Evolutionary conservation across 1,140 invertebrate genomes (phyloP).

Genomic region (Trichonephila clavata): DNA sequence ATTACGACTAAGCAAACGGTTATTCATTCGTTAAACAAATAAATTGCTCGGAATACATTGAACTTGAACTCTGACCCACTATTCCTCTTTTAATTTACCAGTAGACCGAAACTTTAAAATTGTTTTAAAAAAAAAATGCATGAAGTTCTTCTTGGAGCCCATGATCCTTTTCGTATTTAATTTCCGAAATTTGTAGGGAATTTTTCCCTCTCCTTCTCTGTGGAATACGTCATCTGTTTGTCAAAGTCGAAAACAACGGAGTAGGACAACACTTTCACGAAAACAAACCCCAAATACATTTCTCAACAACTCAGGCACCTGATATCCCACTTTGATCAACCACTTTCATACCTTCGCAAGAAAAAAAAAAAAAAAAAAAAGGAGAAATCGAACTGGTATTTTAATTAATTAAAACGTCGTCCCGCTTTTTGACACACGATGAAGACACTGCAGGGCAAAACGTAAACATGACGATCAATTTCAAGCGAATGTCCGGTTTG

Average conservation of each 20-base stretch:
- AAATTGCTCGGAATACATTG: too few species aligned
- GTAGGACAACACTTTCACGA: not conserved
- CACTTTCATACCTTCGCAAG: not conserved
- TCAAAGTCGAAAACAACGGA: not conserved
- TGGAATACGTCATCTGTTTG: too few species aligned
- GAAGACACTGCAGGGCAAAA: constrained; percentile 2
- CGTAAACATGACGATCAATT: constrained; percentile 48
- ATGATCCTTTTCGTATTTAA: too few species aligned
- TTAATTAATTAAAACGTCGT: constrained; percentile 47
- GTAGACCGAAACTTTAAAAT: too few species aligned
- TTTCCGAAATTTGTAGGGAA: too few species aligned
- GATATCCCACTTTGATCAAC: not conserved
- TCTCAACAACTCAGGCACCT: not conserved
- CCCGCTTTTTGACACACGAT: constrained; percentile 4
- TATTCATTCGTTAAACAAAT: too few species aligned
- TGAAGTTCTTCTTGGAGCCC: too few species aligned
- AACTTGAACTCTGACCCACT: too few species aligned
- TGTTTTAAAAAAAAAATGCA: too few species aligned
- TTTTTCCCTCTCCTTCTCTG: too few species aligned
- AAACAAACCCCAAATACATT: constrained; percentile 18
- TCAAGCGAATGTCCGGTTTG: constrained; percentile 39
- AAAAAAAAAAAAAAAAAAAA: not conserved
- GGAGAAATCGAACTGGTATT: constrained; percentile 39
- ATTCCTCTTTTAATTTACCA: too few species aligned
- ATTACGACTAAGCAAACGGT: too few species aligned